These are phyloP conservation scores for Odontamblyopus lacepedii DNA, from an alignment of 2,797 vertebrate genomes.

Conservation along the genomic window DNA sequence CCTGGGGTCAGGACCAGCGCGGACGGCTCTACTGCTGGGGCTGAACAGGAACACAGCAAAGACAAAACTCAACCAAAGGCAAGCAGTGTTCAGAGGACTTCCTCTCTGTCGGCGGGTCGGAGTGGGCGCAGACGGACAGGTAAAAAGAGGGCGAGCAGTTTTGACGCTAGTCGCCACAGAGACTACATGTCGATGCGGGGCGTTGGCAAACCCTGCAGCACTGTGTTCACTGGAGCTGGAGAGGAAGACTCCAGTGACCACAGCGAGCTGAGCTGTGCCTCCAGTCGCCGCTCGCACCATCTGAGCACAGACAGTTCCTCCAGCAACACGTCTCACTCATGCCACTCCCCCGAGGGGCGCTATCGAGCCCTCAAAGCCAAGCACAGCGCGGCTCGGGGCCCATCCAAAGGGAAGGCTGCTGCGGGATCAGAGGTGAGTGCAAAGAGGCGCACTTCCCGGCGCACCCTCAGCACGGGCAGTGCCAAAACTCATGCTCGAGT, in stretches of 20 bases:
- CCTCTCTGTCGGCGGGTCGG: conserved; percentile 76
- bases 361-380: conserved; percentile 86
- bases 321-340: conserved; percentile 89
- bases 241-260: conserved; percentile 96
- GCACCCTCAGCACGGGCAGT: conserved; percentile 87
- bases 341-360: conserved; percentile 90
- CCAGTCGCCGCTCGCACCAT: conserved; percentile 93
- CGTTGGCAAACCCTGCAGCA: conserved; percentile 88
- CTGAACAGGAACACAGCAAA: conserved; percentile 75
- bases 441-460: conserved; percentile 85
- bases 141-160: conserved; percentile 97
- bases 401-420: conserved; percentile 63
- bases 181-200: conserved; percentile 88
- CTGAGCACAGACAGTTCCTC: conserved; percentile 94
- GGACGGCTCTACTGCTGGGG: conserved; percentile 56
- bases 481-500: conserved; percentile 94
- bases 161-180: conserved; percentile 91
- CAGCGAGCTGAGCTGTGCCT: conserved; percentile 94
- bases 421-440: conserved; percentile 71
- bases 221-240: conserved; percentile 82
- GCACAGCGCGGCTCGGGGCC: conserved; percentile 68
- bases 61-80: conserved; percentile 82
- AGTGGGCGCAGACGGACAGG: conserved; percentile 85
- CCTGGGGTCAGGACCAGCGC: conserved; percentile 58
- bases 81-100: conserved; percentile 87